Evolutionary conservation across 2,888 invertebrate genomes (phyloP).

Genomic region (Steinernema hermaphroditum): DNA sequence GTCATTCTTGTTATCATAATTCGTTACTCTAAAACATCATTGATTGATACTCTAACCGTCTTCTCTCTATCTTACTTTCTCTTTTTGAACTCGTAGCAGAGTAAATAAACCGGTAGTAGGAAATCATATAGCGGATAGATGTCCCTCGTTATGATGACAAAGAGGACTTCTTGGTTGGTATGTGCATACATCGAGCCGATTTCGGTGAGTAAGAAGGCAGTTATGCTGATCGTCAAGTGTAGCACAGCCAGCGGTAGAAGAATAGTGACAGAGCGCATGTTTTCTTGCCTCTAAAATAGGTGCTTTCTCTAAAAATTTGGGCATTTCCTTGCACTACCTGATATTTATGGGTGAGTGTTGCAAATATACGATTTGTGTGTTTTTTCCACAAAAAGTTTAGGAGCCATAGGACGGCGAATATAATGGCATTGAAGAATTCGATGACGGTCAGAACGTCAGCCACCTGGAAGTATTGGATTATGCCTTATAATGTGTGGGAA

Average conservation of each 20-base stretch:
- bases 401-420: not conserved
- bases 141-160: conserved; percentile 19
- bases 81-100: not conserved
- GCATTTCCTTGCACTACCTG: not conserved
- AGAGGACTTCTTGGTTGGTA: not conserved
- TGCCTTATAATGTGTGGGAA: too few relatives aligned
- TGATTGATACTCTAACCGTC: not conserved
- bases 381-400: conserved; percentile 11
- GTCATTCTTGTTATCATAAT: not conserved
- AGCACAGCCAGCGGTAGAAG: conserved; percentile 2
- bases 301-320: too few relatives aligned
- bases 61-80: conserved; percentile 1
- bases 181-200: not conserved
- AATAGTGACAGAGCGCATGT: conserved; percentile 9
- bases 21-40: not conserved
- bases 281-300: not conserved
- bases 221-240: conserved; percentile 4
- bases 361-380: conserved; percentile 9
- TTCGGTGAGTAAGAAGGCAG: not conserved
- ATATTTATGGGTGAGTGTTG: conserved; percentile 11
- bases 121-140: conserved; percentile 18
- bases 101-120: not conserved
- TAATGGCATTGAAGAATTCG: conserved; percentile 1
- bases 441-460: not conserved
- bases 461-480: too few relatives aligned